Base-by-base conservation (phyloP, 2,797 vertebrate species). In the Sandelia bainsii region DNA sequence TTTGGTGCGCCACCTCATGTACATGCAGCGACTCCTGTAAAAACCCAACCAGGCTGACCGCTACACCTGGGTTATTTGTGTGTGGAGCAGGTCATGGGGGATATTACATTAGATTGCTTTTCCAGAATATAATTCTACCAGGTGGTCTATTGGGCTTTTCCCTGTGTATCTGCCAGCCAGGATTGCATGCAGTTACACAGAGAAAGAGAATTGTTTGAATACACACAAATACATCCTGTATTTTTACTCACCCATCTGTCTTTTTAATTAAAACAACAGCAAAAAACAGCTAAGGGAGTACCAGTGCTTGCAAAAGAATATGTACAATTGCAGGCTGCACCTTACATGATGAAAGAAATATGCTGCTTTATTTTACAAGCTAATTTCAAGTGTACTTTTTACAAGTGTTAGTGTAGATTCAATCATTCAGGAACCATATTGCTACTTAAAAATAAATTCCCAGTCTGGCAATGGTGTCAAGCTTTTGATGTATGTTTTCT, bases 21-120 rank as follows among this genome's bases (percentile, higher is more conserved):
- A 89, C 88, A 87, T 90, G 88, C 42, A 89, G 90, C 65, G 80
- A 83, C 82, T 91, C 86, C 80, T 92, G 81, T 83, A 93, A 93
- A 91, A 89, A 75, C 77, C 72, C 69, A 62, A 61, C 44, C 73
- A 81, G 82, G 62, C 80, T 87, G 87, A 91, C 87, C 92, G 84
- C 87, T 77, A 85, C 82, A 78, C 63, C 80, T 90, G 85, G 88
- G 85, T 89, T 92, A 88, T 93, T 94, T 94, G 75, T 93, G 75
- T 93, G 80, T 80, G 69, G 80, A 79, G 83, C 48, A 59, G 75
- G 87, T 76, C 88, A 90, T 92, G 85, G 85, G 81, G 93, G 93
- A 94, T 91, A 87, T 92, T 93, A 86, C 86, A 91, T 93, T 92
- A 89, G 93, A 95, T 95, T 94, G 92, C 83, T 90, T 92, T 95